Conservation (phyloP, 1,140 invertebrate species). For the Pemphigus obesinymphae region DNA sequence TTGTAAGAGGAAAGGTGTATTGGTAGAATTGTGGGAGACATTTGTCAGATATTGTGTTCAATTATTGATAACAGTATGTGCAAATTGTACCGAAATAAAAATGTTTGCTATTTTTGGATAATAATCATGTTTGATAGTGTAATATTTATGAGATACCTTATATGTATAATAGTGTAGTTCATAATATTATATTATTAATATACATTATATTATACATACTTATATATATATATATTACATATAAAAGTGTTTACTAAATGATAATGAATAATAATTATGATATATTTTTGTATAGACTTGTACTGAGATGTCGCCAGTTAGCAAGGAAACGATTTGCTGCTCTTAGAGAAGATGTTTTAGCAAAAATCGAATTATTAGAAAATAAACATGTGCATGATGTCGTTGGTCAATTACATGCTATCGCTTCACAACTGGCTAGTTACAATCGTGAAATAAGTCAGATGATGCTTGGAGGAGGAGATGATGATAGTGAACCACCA, state of each 20-base stretch:
- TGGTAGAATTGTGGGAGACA: too few relatives aligned
- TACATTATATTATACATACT: too few relatives aligned
- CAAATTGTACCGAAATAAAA: too few relatives aligned
- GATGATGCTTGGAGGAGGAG: constrained; percentile 52
- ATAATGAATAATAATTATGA: neutral
- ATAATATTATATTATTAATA: too few relatives aligned
- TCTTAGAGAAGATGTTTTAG: constrained; percentile 87
- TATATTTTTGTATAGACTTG: constrained; percentile 59
- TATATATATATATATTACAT: too few relatives aligned
- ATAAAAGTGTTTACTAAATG: neutral
- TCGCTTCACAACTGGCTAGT: constrained; percentile 65
- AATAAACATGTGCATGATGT: constrained; percentile 80
- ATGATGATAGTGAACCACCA: constrained; percentile 66
- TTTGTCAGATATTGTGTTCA: too few relatives aligned
- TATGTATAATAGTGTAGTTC: too few relatives aligned
- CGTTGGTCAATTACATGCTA: constrained; percentile 42
- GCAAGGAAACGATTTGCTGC: constrained; percentile 86
- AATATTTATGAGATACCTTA: too few relatives aligned
- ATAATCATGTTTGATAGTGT: too few relatives aligned
- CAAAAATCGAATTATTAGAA: constrained; percentile 94
- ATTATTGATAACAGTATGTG: too few relatives aligned
- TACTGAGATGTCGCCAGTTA: constrained; percentile 91
- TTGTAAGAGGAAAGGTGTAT: too few relatives aligned
- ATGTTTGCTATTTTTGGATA: too few relatives aligned
- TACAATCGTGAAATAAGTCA: constrained; percentile 54